Evolutionary conservation across 2,113 vertebrate genomes (phyloP).

Genomic region (Dipodomys spectabilis): DNA sequence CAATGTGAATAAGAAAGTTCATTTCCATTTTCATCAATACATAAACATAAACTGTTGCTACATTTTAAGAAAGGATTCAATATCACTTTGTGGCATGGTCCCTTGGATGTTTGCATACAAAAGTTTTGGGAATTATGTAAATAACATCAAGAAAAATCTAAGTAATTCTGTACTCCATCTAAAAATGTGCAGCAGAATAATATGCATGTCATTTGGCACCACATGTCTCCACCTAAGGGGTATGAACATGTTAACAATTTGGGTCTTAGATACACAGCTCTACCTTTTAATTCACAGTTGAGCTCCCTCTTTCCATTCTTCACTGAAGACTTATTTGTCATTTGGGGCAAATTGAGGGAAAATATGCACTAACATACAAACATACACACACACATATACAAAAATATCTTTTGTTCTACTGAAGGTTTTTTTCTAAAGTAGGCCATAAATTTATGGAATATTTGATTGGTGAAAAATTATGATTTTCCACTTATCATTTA

Average conservation of each 20-base stretch:
- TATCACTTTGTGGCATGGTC: neutral
- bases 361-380: neutral
- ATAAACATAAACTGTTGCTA: neutral
- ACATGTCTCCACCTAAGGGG: neutral
- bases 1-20: neutral
- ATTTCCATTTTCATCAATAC: neutral
- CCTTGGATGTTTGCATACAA: neutral
- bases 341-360: neutral
- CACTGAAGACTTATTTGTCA: neutral
- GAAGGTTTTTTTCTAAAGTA: no score
- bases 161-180: neutral
- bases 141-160: neutral
- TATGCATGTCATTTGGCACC: neutral
- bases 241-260: neutral
- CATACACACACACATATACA: neutral
- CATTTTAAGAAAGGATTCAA: neutral
- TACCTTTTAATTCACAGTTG: neutral
- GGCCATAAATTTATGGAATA: no score
- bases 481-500: neutral
- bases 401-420: no score
- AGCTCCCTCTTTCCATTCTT: neutral
- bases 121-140: neutral
- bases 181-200: neutral
- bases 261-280: neutral
- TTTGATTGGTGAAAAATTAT: neutral